Evolutionary conservation across 1,140 invertebrate genomes (phyloP), one percentile per base, ranked within the genome.

Genomic region (Drosophila pallidifrons): DNA sequence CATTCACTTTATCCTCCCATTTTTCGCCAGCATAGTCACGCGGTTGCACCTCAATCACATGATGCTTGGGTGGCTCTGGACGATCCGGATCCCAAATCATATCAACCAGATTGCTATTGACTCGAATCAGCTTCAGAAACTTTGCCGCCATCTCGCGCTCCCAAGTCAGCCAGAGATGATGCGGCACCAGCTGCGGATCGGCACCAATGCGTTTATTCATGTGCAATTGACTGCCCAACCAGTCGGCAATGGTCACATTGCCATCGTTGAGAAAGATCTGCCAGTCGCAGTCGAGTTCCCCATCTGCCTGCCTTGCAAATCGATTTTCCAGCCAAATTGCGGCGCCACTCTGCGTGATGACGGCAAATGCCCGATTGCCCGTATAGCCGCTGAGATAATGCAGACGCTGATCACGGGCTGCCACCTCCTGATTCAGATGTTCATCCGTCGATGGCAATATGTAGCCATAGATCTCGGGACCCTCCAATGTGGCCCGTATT

Each of bases 321-420:
- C 97, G 94, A 1, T 96, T 95, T 91, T 99, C 96, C 1, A 98
- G 97, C 98, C 98, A 99, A 15, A 99, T 82, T 1, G 96, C 95
- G 0, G 98, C 97, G 25, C 95, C 95, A n/a, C 93, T 93, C 47
- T 93, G 82, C 0, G 97, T 98, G 3, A 99, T 94, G 1, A 98
- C 94, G 0, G 96, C 97, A 1, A 95, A 95, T 0, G 96, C 98
- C 43, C 95, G 95, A 13, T 95, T 96, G 1, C 98, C 98, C 60
- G 95, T 95, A 93, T 98, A 99, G 2, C 97, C 97, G 55, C 96
- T 96, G 4, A 99, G 94, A 92, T 96, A 99, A 69, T 95, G 93
- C 73, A 97, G 93, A 54, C 98, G 94, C 87, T 95, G 94, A 92
- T 99, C 98, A 68, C 95, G 95, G 1, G 94, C 93, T 1, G 96